phyloP scores from a whole-genome alignment of 2,113 vertebrate genomes.

The Semnornis frantzii region DNA sequence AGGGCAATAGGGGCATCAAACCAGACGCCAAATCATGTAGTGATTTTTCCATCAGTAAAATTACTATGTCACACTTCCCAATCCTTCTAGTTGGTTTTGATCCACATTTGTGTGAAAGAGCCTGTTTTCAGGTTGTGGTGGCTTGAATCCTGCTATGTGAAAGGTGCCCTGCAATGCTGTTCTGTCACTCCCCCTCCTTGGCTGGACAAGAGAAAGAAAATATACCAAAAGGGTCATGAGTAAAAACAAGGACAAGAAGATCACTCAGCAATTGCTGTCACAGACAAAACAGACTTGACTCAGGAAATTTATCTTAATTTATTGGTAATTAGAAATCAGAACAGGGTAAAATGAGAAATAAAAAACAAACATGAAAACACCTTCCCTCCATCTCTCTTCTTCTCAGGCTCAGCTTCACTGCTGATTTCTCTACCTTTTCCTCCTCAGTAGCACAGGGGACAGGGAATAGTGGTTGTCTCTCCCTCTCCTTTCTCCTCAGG shows the following conservation, averaged over 20 bases:
- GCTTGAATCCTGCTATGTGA: too few relatives aligned
- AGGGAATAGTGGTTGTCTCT: not conserved
- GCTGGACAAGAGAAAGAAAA: not conserved
- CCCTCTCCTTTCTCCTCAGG: too few relatives aligned
- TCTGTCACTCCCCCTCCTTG: not conserved
- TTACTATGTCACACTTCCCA: not conserved
- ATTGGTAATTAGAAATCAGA: not conserved
- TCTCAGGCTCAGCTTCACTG: too few relatives aligned
- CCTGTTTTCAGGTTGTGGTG: not conserved
- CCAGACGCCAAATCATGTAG: not conserved
- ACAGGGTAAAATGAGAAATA: not conserved
- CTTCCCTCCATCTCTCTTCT: not conserved
- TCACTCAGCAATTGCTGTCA: not conserved
- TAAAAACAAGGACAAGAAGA: not conserved
- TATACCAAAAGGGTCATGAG: not conserved
- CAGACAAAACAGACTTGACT: accelerated
- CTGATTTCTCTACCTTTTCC: not conserved
- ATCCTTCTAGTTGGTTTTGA: not conserved
- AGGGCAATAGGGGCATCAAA: not conserved
- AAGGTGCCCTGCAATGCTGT: not conserved
- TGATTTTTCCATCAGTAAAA: not conserved
- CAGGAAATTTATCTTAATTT: not conserved
- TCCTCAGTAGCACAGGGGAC: not conserved
- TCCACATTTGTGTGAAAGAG: not conserved
- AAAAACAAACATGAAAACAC: not conserved